Evolutionary conservation across 2,797 vertebrate genomes (phyloP), one percentile per base, ranked within the genome.

Genomic region (Lates japonicus): DNA sequence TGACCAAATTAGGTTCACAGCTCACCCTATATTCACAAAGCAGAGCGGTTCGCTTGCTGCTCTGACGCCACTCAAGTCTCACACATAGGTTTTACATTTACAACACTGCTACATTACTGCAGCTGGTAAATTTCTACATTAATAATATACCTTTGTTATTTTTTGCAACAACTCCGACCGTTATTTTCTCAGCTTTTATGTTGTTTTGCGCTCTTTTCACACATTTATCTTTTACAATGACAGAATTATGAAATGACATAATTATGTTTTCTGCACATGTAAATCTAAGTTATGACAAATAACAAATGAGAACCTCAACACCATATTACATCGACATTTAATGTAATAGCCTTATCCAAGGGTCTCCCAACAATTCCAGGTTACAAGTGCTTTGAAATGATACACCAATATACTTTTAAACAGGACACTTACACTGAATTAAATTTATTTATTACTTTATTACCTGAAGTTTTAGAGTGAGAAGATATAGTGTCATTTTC

Each of bases 1-100:
- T 68, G 81, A 82, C 88, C 82, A 90, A 76, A 92, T 86, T 78
- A 87, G 88, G 87, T 67, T 62, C 6, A 0, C 0, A 42, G 33
- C n/a, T 74, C 76, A 29, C 75, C 69, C 77, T 55, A 65, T 41
- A 11, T 39, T 58, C 39, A 75, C 11, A 37, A 70, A 68, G 78
- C 85, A 91, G 83, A 90, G n/a, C 65, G 68, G 80, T 44, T 20
- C 3, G 22, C 37, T 9, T 1, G 64, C 67, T 54, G 58, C 19
- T 48, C 5, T 65, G 55, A 74, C 49, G 3, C 44, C 39, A 60
- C 76, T 73, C 49, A 51, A 4, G 52, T 62, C 44, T 82, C 51
- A 64, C 64, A 20, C 55, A 42, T 0, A 7, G 7, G 41, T 46
- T 49, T 58, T 52, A 16, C 10, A 46, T 16, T 41, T 13, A 55